These are phyloP conservation scores for Tillus elongatus DNA, from an alignment of 2,888 invertebrate species.

Conservation along the genomic window DNA sequence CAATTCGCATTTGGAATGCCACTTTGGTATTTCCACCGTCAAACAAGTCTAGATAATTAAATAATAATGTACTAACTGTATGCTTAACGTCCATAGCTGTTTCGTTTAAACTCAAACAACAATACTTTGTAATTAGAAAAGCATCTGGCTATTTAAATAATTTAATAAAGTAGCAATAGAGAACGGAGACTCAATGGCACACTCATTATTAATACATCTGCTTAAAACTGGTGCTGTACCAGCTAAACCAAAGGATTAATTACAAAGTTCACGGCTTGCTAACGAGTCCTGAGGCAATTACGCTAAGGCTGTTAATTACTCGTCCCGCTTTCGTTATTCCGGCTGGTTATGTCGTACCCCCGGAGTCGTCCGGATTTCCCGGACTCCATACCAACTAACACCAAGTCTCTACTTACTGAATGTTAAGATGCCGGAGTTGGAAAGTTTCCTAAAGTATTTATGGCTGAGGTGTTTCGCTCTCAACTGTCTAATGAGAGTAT, in stretches of 20 bases:
- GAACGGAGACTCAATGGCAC: constrained; percentile 22
- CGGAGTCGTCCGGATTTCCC: constrained; percentile 10
- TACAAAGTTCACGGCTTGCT: constrained; percentile 47
- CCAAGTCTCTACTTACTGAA: constrained; percentile 15
- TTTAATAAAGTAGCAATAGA: constrained; percentile 26
- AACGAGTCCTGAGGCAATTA: constrained; percentile 46
- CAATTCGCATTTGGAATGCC: no score
- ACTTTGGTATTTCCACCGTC: no score
- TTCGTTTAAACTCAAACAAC: constrained; percentile 17
- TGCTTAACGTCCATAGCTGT: no score
- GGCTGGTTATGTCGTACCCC: constrained; percentile 16
- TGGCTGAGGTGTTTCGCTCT: constrained; percentile 20
- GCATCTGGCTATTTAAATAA: constrained; percentile 27
- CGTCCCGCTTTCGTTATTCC: constrained; percentile 36
- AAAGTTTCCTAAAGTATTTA: constrained; percentile 34
- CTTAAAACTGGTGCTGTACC: constrained; percentile 32
- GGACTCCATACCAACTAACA: neutral
- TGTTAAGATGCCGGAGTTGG: constrained; percentile 28
- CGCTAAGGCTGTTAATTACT: constrained; percentile 45
- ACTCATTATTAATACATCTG: constrained; percentile 43
- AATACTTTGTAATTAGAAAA: constrained; percentile 26
- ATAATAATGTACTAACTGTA: no score
- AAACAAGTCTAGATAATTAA: no score
- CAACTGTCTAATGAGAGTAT: neutral
- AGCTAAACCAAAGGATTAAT: constrained; percentile 45